phyloP scores from a whole-genome alignment of 2,113 vertebrate genomes.

The Siniperca chuatsi region DNA sequence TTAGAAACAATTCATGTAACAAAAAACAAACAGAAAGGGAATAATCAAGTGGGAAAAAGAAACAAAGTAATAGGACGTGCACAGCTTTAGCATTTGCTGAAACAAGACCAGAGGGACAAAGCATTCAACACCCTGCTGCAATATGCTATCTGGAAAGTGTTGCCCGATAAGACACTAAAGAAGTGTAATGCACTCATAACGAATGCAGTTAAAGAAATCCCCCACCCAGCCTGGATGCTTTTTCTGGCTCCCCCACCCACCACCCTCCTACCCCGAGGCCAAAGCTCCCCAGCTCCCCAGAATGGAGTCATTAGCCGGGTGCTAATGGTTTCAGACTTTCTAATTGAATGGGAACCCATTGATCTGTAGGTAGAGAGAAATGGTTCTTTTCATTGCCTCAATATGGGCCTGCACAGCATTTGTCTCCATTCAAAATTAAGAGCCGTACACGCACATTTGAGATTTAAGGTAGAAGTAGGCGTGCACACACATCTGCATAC shows the following conservation, averaged over 20 bases:
- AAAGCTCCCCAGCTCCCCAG: constrained; percentile 77
- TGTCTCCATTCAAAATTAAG: constrained; percentile 93
- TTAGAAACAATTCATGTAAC: constrained; percentile 25
- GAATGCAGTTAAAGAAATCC: constrained; percentile 81
- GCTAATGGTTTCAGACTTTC: constrained; percentile 98
- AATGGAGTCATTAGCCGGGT: constrained; percentile 86
- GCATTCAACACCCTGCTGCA: constrained; percentile 68
- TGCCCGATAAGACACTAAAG: constrained; percentile 76
- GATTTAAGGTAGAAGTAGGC: constrained; percentile 77
- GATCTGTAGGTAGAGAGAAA: constrained; percentile 99
- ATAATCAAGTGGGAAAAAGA: constrained; percentile 23
- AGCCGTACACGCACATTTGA: constrained; percentile 37
- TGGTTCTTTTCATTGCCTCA: constrained; percentile 97
- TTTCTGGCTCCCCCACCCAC: constrained; percentile 68
- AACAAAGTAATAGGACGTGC: constrained; percentile 24
- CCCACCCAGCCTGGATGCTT: constrained; percentile 67
- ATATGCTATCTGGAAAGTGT: constrained; percentile 69
- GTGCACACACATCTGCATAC: constrained; percentile 77
- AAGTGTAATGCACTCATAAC: constrained; percentile 78
- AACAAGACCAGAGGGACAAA: constrained; percentile 65
- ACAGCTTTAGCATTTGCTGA: constrained; percentile 57
- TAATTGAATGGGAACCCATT: constrained; percentile 99
- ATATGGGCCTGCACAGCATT: constrained; percentile 93
- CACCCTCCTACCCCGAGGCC: constrained; percentile 73
- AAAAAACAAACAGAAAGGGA: constrained; percentile 42